Conservation (phyloP, 64 coral and sea anemone species). For the Orbicella faveolata region DNA sequence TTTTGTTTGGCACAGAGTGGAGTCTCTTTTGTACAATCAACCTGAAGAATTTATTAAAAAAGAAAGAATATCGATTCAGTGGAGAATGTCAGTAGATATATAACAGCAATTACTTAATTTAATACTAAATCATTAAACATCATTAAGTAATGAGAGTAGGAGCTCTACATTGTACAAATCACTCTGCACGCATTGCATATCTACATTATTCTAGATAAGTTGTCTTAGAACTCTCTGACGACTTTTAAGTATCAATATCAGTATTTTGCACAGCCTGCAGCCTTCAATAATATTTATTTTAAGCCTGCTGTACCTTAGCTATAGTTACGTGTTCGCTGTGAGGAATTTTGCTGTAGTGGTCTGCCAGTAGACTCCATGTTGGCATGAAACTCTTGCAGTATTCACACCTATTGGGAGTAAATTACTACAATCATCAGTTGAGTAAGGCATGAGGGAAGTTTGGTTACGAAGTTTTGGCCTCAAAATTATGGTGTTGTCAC, state of each 20-base stretch:
- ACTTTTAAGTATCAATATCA: too few relatives aligned
- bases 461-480: too few relatives aligned
- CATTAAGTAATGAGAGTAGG: too few relatives aligned
- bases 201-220: too few relatives aligned
- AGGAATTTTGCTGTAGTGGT: constrained; percentile 24
- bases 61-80: not conserved
- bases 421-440: too few relatives aligned
- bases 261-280: not conserved
- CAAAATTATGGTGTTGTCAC: too few relatives aligned
- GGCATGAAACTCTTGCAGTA: constrained; percentile 65
- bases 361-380: constrained; percentile 26
- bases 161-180: too few relatives aligned
- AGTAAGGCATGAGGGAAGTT: too few relatives aligned
- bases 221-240: too few relatives aligned
- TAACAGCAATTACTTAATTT: not conserved
- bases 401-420: constrained; percentile 39
- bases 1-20: constrained; percentile 60
- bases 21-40: constrained; percentile 64
- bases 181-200: not conserved
- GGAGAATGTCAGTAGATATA: not conserved
- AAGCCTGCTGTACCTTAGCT: constrained; percentile 14
- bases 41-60: constrained; percentile 8
- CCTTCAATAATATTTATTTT: not conserved
- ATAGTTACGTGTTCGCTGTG: constrained; percentile 23
- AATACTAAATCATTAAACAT: too few relatives aligned